Evolutionary conservation across 2,797 vertebrate species (phyloP).

Genomic region (Hippocampus kuda): DNA sequence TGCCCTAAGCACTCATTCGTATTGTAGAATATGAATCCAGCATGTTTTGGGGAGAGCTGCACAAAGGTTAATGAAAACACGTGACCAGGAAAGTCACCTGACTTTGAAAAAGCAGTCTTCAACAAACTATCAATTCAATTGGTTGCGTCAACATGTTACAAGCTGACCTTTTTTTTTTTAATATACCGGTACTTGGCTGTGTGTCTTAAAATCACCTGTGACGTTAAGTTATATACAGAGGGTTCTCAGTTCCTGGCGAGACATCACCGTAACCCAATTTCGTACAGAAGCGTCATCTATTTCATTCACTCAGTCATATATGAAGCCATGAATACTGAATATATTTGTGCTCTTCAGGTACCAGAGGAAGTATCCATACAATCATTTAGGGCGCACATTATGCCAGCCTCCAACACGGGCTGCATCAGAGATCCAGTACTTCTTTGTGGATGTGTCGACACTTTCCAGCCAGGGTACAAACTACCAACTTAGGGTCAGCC

Average conservation of each 20-base stretch:
- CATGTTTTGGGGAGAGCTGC: too few relatives aligned
- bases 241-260: too few relatives aligned
- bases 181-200: too few relatives aligned
- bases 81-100: background rate
- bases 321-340: background rate
- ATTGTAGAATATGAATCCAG: background rate
- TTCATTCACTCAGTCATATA: too few relatives aligned
- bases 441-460: constrained; percentile 92
- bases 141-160: background rate
- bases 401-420: constrained; percentile 83
- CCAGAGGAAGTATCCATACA: constrained; percentile 90
- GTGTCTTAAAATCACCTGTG: too few relatives aligned
- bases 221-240: too few relatives aligned
- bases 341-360: constrained; percentile 60
- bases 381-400: constrained; percentile 83
- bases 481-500: constrained; percentile 83
- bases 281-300: too few relatives aligned
- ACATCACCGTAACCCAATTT: too few relatives aligned
- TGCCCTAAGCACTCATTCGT: background rate
- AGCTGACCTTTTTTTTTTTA: background rate
- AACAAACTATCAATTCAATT: background rate
- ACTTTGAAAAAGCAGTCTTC: background rate
- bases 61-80: background rate
- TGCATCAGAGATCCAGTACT: constrained; percentile 78
- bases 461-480: constrained; percentile 71